Evolutionary conservation across 2,797 vertebrate species (phyloP).

Genomic region (Euthynnus affinis): DNA sequence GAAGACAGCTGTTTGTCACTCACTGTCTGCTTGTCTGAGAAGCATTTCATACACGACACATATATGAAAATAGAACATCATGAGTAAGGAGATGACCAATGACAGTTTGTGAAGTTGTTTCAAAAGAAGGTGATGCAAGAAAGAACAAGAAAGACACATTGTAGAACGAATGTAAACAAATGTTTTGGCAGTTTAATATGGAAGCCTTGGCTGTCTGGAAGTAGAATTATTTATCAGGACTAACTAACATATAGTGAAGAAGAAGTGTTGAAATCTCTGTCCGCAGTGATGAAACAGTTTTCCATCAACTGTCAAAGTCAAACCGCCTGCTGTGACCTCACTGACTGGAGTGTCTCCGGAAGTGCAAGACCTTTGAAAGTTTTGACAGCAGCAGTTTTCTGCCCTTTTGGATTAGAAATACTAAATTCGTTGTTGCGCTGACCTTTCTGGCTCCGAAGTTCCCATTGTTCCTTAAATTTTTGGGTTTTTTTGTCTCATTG

Average conservation of each 20-base stretch:
- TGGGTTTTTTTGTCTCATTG: not conserved
- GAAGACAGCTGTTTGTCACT: too few species aligned
- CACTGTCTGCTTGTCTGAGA: too few species aligned
- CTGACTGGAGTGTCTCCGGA: not conserved
- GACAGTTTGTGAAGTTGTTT: not conserved
- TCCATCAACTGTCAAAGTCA: not conserved
- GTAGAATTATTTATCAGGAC: too few species aligned
- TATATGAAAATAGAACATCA: not conserved
- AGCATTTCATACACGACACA: too few species aligned
- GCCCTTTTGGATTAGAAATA: not conserved
- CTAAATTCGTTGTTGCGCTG: not conserved
- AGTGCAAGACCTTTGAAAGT: not conserved
- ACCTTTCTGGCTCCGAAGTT: not conserved
- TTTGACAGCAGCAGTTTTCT: too few species aligned
- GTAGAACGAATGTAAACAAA: not conserved
- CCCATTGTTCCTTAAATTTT: not conserved
- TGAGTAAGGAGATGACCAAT: not conserved
- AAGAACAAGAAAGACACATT: not conserved
- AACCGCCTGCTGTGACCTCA: too few species aligned
- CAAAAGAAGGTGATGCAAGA: not conserved
- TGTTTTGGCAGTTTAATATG: not conserved
- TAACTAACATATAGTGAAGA: too few species aligned
- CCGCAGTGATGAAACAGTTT: not conserved
- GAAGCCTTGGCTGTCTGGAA: not conserved
- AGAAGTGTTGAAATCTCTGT: too few species aligned